Base-by-base conservation (phyloP, 1,140 invertebrate species). In the Calosoma granatense region DNA sequence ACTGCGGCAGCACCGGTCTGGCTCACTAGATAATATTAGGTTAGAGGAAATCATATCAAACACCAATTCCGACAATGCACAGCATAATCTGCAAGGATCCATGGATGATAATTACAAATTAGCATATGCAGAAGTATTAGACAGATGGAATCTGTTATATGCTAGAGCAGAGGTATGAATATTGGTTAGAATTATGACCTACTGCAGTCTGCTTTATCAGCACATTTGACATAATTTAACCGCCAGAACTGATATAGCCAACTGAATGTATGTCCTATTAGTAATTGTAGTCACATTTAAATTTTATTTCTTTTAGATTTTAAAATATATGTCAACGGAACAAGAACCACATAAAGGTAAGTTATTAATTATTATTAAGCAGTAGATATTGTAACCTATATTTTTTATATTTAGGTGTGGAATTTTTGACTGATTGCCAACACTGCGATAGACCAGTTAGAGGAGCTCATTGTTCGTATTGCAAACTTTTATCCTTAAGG, bases 21-120 rank as follows among this genome's bases (percentile, higher is more conserved):
- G 91, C 63, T 90, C 88, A 0, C 72, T 87, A 15, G 90, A 94
- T 66, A 82, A 85, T 63, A 68, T 81, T n/a, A 76, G 78, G 67
- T 58, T 76, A 30, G 69, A 76, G 26, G 65, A 63, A 51, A 53
- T 26, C 36, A 55, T 17, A 30, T 12, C 41, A 60, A 53, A 6
- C 43, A 47, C 47, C 51, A 20, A 51, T 51, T 4, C n/a, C 23
- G 22, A 17, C 52, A 47, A 12, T 20, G 57, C 56, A 2, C 58
- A 61, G 19, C 59, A 61, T 54, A 56, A 53, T 22, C 59, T 56
- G 20, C 53, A 47, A 11, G 75, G 71, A 61, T 68, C 74, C 20
- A 71, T 91, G 1, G 94, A 94, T 67, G 91, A 96, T 67, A 82
- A 85, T 53, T 94, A 90, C 62, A 94, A 94, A 68, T 78, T 85